Percentiles rank a stretch among this genome's conserved stretches.
phyloP scores from a whole-genome alignment of 2,797 vertebrate genomes.

The Philypnodon macrostomus region DNA sequence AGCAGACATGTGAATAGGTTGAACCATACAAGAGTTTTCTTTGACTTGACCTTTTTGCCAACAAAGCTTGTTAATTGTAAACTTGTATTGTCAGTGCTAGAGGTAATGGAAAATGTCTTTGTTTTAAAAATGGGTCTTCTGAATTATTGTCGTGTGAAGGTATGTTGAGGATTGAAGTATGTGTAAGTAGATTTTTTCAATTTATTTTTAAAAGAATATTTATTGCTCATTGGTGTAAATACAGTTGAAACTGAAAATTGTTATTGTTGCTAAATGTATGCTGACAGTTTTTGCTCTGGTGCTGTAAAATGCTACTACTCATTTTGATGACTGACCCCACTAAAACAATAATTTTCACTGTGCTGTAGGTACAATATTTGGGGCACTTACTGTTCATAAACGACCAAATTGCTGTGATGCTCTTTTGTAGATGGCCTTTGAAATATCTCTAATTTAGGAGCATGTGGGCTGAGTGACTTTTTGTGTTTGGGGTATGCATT shows the following conservation, averaged over 20 bases:
- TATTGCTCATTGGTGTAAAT: constrained; percentile 29
- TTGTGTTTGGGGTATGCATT: constrained; percentile 1
- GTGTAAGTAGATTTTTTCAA: no score
- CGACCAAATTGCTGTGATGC: constrained; percentile 21
- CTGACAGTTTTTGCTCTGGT: constrained; percentile 18
- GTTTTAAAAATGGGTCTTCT: no score
- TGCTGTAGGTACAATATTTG: constrained; percentile 28
- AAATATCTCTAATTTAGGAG: not conserved
- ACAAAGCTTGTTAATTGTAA: no score
- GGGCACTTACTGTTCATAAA: not conserved
- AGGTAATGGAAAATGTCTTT: no score
- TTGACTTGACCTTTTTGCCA: no score
- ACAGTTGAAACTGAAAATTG: constrained; percentile 9
- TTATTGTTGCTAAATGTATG: constrained; percentile 23
- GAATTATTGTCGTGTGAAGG: no score
- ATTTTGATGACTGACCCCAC: constrained; percentile 27
- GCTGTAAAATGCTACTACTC: constrained; percentile 10
- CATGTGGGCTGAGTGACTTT: constrained; percentile 11
- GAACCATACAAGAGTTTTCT: no score
- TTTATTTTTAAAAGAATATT: no score
- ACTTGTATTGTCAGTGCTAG: no score
- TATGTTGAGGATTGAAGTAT: no score
- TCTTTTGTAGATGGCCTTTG: not conserved
- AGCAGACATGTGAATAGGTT: no score
- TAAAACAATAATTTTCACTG: constrained; percentile 16